Conservation (phyloP, 2,797 vertebrate genomes). For the Setipinna tenuifilis region DNA sequence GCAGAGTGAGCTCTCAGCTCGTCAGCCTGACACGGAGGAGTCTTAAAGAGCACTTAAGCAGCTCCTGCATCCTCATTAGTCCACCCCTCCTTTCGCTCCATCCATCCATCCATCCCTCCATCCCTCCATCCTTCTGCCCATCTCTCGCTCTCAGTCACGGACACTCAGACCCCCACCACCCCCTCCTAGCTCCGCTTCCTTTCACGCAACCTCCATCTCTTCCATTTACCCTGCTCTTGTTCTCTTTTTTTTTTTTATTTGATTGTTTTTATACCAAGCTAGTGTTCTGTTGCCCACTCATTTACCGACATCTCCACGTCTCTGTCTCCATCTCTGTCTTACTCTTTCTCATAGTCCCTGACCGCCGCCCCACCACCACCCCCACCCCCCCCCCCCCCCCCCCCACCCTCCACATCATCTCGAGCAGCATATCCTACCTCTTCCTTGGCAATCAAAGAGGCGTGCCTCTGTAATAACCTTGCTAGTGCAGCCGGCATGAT, state of each 20-base stretch:
- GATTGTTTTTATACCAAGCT: not conserved
- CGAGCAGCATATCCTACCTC: not conserved
- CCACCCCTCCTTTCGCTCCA: not conserved
- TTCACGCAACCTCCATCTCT: too few species aligned
- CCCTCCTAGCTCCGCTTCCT: too few species aligned
- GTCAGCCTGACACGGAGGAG: not conserved
- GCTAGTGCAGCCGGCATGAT: slow-evolving; percentile 41
- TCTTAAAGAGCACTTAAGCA: slow-evolving; percentile 1
- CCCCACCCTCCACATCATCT: slow-evolving; percentile 15
- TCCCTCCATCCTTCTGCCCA: not conserved
- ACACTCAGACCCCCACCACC: not conserved
- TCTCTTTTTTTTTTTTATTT: not conserved
- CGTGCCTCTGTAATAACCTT: slow-evolving; percentile 56
- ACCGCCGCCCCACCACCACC: too few species aligned
- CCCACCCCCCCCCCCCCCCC: not conserved
- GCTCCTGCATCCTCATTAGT: slow-evolving; percentile 3
- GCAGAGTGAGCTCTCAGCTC: not conserved
- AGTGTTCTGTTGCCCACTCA: not conserved
- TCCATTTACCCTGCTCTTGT: not conserved
- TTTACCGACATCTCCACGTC: not conserved
- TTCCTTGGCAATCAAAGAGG: slow-evolving; percentile 13
- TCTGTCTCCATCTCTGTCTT: not conserved
- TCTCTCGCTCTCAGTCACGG: not conserved
- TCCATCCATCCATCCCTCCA: not conserved
- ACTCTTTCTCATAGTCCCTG: not conserved